Evolutionary conservation across 2,797 vertebrate species (phyloP).

Genomic region (Buceros bicornis): DNA sequence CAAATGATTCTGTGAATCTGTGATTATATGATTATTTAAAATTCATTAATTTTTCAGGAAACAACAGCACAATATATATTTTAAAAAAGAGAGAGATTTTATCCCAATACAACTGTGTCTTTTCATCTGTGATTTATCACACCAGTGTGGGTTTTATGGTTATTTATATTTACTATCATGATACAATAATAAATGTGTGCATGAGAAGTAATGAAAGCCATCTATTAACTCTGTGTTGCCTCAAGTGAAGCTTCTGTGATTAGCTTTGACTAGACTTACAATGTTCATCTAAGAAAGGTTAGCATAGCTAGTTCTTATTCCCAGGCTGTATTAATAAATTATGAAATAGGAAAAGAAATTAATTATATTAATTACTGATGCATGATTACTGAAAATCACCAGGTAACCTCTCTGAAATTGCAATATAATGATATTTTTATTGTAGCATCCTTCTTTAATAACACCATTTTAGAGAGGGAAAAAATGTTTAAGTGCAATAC

Average conservation of each 20-base stretch:
- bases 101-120: accelerated
- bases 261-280: neutral
- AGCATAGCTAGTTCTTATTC: neutral
- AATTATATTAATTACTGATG: neutral
- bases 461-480: neutral
- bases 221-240: neutral
- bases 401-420: neutral
- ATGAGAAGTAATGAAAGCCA: neutral
- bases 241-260: neutral
- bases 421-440: neutral
- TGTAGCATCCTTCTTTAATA: neutral
- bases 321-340: neutral
- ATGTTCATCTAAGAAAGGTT: neutral
- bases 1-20: too few species aligned
- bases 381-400: neutral
- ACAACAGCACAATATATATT: accelerated
- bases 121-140: neutral
- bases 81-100: neutral
- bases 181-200: neutral
- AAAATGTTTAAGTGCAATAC: neutral
- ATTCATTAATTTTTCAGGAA: neutral
- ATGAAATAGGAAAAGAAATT: neutral
- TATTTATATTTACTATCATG: neutral
- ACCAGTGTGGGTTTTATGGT: neutral
- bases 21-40: neutral